phyloP scores from a whole-genome alignment of 2,888 invertebrate species.

The Aradus depressus region DNA sequence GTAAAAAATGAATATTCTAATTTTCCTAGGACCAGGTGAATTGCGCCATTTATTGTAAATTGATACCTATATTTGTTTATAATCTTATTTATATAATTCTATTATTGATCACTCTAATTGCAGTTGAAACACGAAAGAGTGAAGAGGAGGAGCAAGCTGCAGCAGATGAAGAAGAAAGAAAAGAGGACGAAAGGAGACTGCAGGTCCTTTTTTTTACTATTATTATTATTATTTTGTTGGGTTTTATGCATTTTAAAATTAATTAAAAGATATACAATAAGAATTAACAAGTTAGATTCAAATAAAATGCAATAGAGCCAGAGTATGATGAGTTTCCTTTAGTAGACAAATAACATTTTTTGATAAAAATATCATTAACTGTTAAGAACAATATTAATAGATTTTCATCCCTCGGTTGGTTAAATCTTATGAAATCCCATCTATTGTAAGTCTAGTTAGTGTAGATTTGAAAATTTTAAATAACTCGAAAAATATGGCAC shows the following conservation, averaged over 20 bases:
- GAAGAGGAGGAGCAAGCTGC: constrained; percentile 22
- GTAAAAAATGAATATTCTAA: background rate
- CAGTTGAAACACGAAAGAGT: constrained; percentile 17
- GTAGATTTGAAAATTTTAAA: no score
- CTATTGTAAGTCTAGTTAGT: no score
- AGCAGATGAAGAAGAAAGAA: constrained; percentile 23
- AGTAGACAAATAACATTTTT: background rate
- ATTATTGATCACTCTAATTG: no score
- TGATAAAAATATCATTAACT: background rate
- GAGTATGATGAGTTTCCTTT: no score
- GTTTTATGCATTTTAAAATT: background rate
- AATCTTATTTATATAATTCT: background rate
- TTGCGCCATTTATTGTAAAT: background rate
- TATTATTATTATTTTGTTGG: background rate
- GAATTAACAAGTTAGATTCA: no score
- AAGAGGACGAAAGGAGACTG: constrained; percentile 23
- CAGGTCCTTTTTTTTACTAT: constrained; percentile 3
- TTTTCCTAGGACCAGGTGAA: background rate
- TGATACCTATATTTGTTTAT: background rate
- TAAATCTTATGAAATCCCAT: no score
- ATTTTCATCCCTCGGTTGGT: no score
- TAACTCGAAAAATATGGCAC: no score
- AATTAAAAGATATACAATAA: no score
- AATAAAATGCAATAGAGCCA: no score
- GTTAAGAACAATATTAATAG: no score